Percentiles rank a stretch among this genome's conserved stretches.
Evolutionary conservation across 2,113 vertebrate species (phyloP).

Genomic region (Fulmarus glacialis): DNA sequence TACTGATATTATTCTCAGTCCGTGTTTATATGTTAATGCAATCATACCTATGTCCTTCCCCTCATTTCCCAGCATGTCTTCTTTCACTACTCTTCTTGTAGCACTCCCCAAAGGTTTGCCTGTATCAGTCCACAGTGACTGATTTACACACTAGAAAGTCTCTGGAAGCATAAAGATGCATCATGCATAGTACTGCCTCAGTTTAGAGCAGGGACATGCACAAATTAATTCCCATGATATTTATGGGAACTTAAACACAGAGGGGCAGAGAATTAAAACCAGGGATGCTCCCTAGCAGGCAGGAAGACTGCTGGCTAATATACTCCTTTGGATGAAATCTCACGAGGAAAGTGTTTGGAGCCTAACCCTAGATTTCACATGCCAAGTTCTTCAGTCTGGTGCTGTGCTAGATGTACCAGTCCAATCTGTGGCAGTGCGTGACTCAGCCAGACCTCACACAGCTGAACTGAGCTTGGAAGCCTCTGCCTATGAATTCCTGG

Average conservation of each 20-base stretch:
- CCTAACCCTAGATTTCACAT: not conserved
- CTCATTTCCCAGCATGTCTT: conserved; percentile 1
- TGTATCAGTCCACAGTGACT: conserved; percentile 44
- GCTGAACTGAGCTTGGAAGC: conserved; percentile 63
- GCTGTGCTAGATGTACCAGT: conserved; percentile 55
- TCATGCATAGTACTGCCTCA: conserved; percentile 44
- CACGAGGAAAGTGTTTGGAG: conserved; percentile 23
- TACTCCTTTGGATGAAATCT: conserved; percentile 12
- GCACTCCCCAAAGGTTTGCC: conserved; percentile 36
- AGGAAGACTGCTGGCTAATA: not conserved
- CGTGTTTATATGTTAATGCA: conserved; percentile 26
- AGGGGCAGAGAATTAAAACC: not conserved
- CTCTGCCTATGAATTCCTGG: conserved; percentile 75
- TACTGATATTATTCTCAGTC: not conserved
- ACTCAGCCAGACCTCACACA: conserved; percentile 76
- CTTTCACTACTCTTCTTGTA: not conserved
- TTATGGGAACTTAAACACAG: conserved; percentile 45
- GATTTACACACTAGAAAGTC: conserved; percentile 71
- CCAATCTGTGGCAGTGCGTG: conserved; percentile 62
- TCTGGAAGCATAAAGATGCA: conserved; percentile 64
- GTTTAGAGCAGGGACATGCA: conserved; percentile 47
- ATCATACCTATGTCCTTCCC: not conserved
- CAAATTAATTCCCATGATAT: conserved; percentile 75
- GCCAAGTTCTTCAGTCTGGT: conserved; percentile 43
- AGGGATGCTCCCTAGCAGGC: not conserved